Base-by-base conservation (phyloP, 2,113 vertebrate genomes). In the Numenius arquata region DNA sequence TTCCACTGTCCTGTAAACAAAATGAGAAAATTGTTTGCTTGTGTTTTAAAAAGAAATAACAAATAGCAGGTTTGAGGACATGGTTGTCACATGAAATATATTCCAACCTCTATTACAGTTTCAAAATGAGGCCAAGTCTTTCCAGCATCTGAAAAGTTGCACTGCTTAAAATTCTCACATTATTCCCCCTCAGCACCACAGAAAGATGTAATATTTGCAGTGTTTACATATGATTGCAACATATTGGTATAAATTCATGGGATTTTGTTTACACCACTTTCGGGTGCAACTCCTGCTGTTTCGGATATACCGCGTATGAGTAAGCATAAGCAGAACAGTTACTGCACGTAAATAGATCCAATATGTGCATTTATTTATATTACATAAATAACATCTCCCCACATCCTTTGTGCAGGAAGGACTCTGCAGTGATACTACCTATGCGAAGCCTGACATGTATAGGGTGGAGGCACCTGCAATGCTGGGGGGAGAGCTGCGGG, bases 1-100 rank as follows among this genome's bases (percentile, higher is more conserved):
- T 93, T 98, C 98, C 98, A 97, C 84, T 98, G 94, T 98, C 98
- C 99, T 99, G 98, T 90, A 97, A 98, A 90, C 90, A 97, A 98
- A 97, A 97, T 34, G 67, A 94, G 62, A 96, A 94, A 84, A 95
- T 9, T 77, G 84, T 89, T 93, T 89, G 85, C 73, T 95, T 96
- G 62, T 89, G 77, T 85, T 93, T 97, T 94, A 40, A 93, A 85
- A 84, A 74, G 62, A 90, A 77, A 40, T 65, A 96, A 76, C 26
- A 94, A 93, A 94, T 43, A 96, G 45, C 53, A 79, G 22, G 63
- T 90, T 84, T 89, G 85, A 89, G 84, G 76, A 95, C 47, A 83
- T 11, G 65, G 70, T 11, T 77, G 82, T 85, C 81, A 92, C 68
- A 76, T 63, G 91, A 95, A 93, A 93, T 95, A 29, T 50, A 94